phyloP scores from a whole-genome alignment of 2,797 vertebrate species.

The Acanthurus leucopareius region DNA sequence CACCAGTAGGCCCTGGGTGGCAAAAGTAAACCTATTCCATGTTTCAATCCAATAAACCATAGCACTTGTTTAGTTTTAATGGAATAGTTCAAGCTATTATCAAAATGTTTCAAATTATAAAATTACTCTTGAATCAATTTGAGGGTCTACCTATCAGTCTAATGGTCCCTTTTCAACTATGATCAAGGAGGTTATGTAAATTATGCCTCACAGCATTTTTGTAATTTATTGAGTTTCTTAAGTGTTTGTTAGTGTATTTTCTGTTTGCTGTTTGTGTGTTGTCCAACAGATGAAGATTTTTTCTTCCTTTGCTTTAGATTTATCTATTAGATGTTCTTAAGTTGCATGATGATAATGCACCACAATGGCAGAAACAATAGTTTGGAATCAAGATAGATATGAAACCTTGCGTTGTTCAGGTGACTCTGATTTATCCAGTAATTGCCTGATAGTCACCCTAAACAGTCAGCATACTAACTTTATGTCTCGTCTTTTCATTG shows the following conservation, averaged over 20 bases:
- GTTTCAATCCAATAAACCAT: neutral
- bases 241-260: neutral
- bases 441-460: too few species aligned
- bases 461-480: too few species aligned
- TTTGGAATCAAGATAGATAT: neutral
- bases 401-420: too few species aligned
- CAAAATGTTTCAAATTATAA: neutral
- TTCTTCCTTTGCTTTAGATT: neutral
- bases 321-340: neutral
- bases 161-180: neutral
- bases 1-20: neutral
- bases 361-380: neutral
- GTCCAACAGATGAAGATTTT: neutral
- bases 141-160: neutral
- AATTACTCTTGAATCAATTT: neutral
- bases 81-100: neutral
- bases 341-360: too few species aligned
- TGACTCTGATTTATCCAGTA: too few species aligned
- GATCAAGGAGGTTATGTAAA: neutral
- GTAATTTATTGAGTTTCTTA: neutral
- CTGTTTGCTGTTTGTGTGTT: neutral
- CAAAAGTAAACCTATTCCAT: constrained; percentile 1
- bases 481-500: too few species aligned
- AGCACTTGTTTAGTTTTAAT: neutral
- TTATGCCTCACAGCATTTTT: neutral